Percentiles rank a stretch among this genome's conserved stretches.
Evolutionary conservation across 2,888 invertebrate genomes (phyloP).

Genomic region (Argyra leucocephala): DNA sequence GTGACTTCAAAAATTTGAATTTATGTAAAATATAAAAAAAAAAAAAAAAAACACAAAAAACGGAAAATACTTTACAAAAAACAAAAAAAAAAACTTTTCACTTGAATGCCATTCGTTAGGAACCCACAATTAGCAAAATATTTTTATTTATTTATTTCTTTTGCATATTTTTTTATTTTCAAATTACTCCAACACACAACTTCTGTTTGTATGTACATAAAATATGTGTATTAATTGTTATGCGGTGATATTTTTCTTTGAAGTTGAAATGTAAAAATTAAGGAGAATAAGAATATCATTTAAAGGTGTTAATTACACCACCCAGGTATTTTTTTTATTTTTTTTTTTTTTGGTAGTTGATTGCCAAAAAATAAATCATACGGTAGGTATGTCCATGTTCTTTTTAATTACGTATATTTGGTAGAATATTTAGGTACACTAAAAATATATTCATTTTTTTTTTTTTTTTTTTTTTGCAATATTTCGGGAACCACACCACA

Average conservation of each 20-base stretch:
- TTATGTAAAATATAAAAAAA: too few relatives aligned
- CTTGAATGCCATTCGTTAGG: too few relatives aligned
- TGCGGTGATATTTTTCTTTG: not conserved
- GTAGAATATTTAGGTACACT: not conserved
- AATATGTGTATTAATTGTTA: not conserved
- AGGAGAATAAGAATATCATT: not conserved
- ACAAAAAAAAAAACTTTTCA: too few relatives aligned
- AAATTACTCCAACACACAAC: not conserved
- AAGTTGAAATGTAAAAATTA: not conserved
- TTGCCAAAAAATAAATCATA: not conserved
- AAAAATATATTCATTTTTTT: not conserved
- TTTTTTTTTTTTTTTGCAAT: not conserved
- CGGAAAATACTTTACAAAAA: too few relatives aligned
- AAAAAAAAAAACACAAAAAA: too few relatives aligned
- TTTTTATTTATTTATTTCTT: too few relatives aligned
- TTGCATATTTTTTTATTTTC: not conserved
- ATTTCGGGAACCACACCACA: not conserved
- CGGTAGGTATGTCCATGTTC: not conserved
- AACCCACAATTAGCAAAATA: too few relatives aligned
- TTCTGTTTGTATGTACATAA: not conserved
- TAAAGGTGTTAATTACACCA: conserved; percentile 5
- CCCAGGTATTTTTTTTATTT: not conserved
- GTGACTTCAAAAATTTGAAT: too few relatives aligned
- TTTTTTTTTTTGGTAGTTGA: not conserved
- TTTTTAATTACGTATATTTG: not conserved